A percentile compares a stretch with the other conserved stretches of the same genome.
Evolutionary conservation across 2,113 vertebrate genomes (phyloP).

Genomic region (Dendropsophus ebraccatus): DNA sequence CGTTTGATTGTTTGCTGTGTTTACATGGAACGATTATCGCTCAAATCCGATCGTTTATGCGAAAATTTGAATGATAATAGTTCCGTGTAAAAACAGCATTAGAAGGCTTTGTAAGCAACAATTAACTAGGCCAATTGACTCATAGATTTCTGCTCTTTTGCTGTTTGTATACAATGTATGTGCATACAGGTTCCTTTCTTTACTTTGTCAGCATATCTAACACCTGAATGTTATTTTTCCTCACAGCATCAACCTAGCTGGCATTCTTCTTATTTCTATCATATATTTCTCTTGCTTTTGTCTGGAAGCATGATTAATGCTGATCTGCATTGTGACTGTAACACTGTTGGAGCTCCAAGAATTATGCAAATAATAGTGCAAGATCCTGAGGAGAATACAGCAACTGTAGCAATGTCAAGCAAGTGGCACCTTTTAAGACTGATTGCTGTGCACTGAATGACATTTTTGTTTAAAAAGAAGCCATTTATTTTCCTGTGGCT

Average conservation of each 20-base stretch:
- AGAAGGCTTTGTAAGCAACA: conserved; percentile 14
- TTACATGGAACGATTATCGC: too few species aligned
- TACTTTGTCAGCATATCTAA: conserved; percentile 62
- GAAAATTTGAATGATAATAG: too few species aligned
- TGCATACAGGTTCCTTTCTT: not conserved
- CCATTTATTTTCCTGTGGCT: conserved; percentile 70
- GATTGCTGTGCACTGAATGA: conserved; percentile 69
- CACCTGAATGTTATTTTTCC: conserved; percentile 64
- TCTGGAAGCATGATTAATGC: conserved; percentile 67
- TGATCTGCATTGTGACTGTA: conserved; percentile 64
- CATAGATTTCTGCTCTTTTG: conserved; percentile 62
- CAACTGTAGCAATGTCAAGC: conserved; percentile 63
- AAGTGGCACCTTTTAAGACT: conserved; percentile 68
- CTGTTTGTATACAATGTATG: conserved; percentile 58
- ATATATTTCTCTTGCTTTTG: conserved; percentile 66
- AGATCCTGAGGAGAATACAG: conserved; percentile 63
- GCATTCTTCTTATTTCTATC: conserved; percentile 62
- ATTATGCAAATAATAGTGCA: conserved; percentile 67
- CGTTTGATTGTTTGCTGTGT: too few species aligned
- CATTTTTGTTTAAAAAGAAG: conserved; percentile 67
- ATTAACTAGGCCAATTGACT: conserved; percentile 63
- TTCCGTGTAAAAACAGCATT: too few species aligned
- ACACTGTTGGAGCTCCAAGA: conserved; percentile 64
- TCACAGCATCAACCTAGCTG: conserved; percentile 62
- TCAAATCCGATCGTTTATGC: too few species aligned